A percentile compares a stretch with the other conserved stretches of the same genome.
Conservation (phyloP, 2,113 vertebrate genomes). For the Coreoperca whiteheadi region DNA sequence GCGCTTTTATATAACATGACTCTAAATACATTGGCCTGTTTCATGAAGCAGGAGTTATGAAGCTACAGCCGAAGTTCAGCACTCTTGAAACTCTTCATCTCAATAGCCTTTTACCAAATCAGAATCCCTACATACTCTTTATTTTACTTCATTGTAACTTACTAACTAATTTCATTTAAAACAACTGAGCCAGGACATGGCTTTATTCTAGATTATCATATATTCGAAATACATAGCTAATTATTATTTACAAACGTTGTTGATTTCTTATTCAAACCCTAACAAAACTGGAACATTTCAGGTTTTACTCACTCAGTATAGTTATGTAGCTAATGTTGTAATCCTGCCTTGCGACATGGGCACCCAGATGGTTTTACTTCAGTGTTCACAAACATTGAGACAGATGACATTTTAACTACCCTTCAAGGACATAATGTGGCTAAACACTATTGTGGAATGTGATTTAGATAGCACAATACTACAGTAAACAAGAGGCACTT, state of each 20-base stretch:
- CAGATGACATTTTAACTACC: no score
- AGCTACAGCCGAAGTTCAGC: not conserved
- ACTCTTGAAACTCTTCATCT: not conserved
- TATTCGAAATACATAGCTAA: no score
- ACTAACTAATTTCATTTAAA: no score
- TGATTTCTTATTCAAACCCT: no score
- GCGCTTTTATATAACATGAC: not conserved
- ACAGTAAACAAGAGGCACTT: not conserved
- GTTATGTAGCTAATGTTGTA: no score
- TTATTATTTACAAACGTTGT: no score
- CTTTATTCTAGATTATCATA: no score
- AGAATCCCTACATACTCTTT: not conserved
- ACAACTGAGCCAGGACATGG: no score
- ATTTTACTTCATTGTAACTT: not conserved
- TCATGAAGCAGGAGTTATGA: not conserved
- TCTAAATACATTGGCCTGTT: not conserved
- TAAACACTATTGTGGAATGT: not conserved
- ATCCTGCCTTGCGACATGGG: no score
- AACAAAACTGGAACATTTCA: no score
- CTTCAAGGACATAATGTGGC: not conserved
- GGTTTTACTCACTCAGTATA: not conserved
- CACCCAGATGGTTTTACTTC: no score
- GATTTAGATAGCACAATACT: not conserved
- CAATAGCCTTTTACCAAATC: not conserved
- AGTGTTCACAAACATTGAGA: no score